A percentile compares a stretch with the other conserved stretches of the same genome.
These are phyloP conservation scores for Amphipoea lucens DNA, from an alignment of 2,888 invertebrate species.

Conservation along the genomic window DNA sequence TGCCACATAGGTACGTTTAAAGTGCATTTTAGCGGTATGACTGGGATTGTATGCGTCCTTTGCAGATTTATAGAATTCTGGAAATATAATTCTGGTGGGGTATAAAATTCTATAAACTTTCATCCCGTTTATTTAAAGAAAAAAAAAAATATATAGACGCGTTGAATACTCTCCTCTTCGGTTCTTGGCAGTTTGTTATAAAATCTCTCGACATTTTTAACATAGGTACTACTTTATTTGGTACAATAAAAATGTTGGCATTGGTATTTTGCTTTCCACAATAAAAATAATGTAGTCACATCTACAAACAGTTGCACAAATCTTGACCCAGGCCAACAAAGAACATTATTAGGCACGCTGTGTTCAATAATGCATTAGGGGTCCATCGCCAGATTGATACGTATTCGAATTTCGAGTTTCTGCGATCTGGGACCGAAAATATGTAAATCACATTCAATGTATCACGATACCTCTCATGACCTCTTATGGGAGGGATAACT, in stretches of 20 bases:
- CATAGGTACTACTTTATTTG: background rate
- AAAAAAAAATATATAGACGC: too few species aligned
- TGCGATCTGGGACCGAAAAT: constrained; percentile 30
- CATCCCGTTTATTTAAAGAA: background rate
- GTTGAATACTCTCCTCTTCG: background rate
- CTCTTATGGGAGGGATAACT: constrained; percentile 17
- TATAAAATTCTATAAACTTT: constrained; percentile 1
- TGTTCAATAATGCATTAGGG: constrained; percentile 53
- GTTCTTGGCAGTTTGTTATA: background rate
- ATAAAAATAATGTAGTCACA: background rate
- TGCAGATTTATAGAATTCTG: constrained; percentile 11
- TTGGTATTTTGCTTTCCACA: background rate
- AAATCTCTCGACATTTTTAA: background rate
- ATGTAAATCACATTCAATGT: constrained; percentile 58
- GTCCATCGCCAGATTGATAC: constrained; percentile 40
- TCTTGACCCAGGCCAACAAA: constrained; percentile 16
- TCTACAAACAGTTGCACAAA: constrained; percentile 18
- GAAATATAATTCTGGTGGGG: background rate
- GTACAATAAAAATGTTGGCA: background rate
- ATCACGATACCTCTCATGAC: constrained; percentile 32
- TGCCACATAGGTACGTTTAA: constrained; percentile 10
- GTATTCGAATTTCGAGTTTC: constrained; percentile 45
- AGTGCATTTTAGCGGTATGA: constrained; percentile 15
- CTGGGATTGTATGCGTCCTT: constrained; percentile 14
- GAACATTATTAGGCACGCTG: background rate